A percentile compares a stretch with the other conserved stretches of the same genome.
Conservation (phyloP, 2,113 vertebrate genomes). For the Pluvianellus socialis region DNA sequence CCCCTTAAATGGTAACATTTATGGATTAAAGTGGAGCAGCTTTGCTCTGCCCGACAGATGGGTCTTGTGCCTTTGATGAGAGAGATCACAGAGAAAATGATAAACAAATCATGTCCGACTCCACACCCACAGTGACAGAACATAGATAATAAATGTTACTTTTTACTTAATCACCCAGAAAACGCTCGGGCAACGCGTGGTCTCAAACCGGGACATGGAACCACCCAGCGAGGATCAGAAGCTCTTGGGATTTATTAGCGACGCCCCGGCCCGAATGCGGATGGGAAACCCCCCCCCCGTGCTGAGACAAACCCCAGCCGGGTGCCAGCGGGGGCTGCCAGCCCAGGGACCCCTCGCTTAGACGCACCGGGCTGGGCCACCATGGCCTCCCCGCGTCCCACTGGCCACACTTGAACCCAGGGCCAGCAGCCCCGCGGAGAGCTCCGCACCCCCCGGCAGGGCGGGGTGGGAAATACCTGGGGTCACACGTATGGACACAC, state of each 20-base stretch:
- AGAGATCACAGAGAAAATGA: not conserved
- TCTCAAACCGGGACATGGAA: not conserved
- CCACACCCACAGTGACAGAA: not conserved
- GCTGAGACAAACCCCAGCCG: too few relatives aligned
- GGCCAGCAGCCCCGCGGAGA: constrained; percentile 1
- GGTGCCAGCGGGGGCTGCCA: not conserved
- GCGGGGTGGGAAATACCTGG: not conserved
- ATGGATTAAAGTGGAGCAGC: not conserved
- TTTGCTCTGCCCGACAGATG: constrained; percentile 35
- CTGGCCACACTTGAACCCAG: not conserved
- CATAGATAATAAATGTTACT: not conserved
- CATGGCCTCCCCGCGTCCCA: accelerated
- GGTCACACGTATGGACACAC: accelerated
- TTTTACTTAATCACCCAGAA: not conserved
- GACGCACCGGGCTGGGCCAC: accelerated
- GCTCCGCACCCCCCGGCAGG: not conserved
- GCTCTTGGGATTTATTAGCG: not conserved
- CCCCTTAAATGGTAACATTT: not conserved
- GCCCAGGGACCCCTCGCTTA: accelerated
- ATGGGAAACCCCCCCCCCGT: too few relatives aligned
- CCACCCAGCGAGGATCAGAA: too few relatives aligned
- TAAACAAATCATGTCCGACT: not conserved
- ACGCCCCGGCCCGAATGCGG: not conserved
- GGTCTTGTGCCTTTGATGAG: constrained; percentile 18
- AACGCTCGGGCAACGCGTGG: not conserved